Percentiles rank a stretch among this genome's conserved stretches.
Evolutionary conservation across 2,888 invertebrate species (phyloP).

Genomic region (Belgica antarctica): DNA sequence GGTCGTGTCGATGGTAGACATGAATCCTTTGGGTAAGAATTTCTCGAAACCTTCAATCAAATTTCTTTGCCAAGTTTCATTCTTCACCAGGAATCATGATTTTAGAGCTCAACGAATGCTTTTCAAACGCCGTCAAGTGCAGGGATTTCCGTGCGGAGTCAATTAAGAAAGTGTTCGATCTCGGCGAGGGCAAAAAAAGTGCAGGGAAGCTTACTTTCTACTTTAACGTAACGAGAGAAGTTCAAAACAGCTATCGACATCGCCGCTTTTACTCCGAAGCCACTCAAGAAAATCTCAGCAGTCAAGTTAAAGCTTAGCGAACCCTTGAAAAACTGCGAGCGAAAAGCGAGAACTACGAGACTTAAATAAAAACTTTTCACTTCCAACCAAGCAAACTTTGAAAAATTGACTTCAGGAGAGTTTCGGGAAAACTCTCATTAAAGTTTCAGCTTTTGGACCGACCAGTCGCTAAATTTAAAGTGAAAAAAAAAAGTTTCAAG

Average conservation of each 20-base stretch:
- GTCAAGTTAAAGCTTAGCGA: no score
- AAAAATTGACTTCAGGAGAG: neutral
- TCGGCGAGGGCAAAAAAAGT: neutral
- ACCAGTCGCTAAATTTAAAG: slow-evolving; percentile 6
- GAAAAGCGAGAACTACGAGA: no score
- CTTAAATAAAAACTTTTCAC: neutral
- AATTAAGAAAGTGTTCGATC: slow-evolving; percentile 9
- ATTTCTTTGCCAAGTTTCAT: neutral
- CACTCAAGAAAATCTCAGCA: slow-evolving; percentile 17
- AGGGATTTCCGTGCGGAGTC: slow-evolving; percentile 27
- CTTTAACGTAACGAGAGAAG: slow-evolving; percentile 20
- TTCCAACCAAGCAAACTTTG: slow-evolving; percentile 16
- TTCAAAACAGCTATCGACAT: slow-evolving; percentile 29
- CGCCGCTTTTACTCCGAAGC: slow-evolving; percentile 23
- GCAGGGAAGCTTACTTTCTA: neutral
- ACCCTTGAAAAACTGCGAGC: no score
- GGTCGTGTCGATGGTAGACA: neutral
- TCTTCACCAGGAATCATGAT: neutral
- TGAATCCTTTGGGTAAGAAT: slow-evolving; percentile 17
- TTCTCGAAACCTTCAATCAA: neutral
- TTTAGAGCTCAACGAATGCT: slow-evolving; percentile 37
- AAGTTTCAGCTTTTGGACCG: neutral
- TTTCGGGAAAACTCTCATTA: neutral
- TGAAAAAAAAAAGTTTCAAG: neutral
- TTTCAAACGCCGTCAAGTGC: slow-evolving; percentile 29